Evolutionary conservation across 2,797 vertebrate species (phyloP), one percentile per base, ranked within the genome.

Genomic region (Botia kubotai): DNA sequence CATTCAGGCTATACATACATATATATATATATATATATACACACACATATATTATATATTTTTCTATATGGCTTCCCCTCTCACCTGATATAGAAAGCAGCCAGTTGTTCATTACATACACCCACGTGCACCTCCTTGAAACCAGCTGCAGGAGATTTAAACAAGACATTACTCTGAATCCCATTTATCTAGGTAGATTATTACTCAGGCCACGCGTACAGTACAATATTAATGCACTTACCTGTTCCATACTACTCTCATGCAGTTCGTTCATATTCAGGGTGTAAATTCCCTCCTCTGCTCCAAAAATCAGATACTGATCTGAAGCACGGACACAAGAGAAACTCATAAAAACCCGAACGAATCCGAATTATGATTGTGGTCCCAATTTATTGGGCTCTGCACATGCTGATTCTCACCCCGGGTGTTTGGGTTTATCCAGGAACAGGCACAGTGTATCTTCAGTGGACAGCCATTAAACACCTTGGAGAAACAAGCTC

Each of bases 391-490:
- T 3, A 17, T 26, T 52, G 19, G 72, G 70, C 11, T 63, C 12
- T 73, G 21, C 29, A 12, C 46, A 13, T 39, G 8, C 4, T n/a
- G 0, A 23, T 46, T 58, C 67, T 84, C 80, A 98, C 97, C 97
- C 95, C 97, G 94, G 75, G 97, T 98, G 89, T 99, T 97, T 23
- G 97, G 97, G 89, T 98, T 98, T 91, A 99, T 97, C 97, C 97
- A 99, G 21, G 97, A 98, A 10, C 96, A 96, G 86, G 97, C 97
- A 91, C 97, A 98, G 90, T 98, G 95, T 89, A 98, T 96, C 94
- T 97, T 98, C 80, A 99, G 90, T 2, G 97, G 97, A 84, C 97
- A 99, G 19, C 97, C 97, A 84, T 99, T 99, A 87, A 99, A 99
- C 87, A 99, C 97, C 84, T 99, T 99, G 67, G 97, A 98, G 94